Conservation (phyloP, 2,888 invertebrate genomes). For the Seladonia tumulorum region DNA sequence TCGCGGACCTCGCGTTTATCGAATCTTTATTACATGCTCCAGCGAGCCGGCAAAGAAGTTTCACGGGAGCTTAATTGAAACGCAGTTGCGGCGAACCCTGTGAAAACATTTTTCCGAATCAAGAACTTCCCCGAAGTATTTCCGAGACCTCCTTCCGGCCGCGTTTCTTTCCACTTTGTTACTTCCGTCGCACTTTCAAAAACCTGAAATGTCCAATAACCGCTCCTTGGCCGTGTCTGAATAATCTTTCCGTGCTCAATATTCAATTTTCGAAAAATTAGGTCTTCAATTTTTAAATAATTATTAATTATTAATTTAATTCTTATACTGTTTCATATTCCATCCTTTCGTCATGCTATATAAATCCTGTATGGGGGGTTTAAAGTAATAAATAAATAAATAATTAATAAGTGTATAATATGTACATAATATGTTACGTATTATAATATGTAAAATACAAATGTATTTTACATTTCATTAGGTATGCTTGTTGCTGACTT, state of each 20-base stretch:
- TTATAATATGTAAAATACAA: too few species aligned
- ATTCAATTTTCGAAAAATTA: too few species aligned
- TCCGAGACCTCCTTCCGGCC: slow-evolving; percentile 16
- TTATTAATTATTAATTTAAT: too few species aligned
- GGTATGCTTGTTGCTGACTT: too few species aligned
- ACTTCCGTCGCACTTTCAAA: not conserved
- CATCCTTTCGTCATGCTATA: too few species aligned
- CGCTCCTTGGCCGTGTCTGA: not conserved
- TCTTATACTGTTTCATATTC: too few species aligned
- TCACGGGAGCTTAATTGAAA: slow-evolving; percentile 75
- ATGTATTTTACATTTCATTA: too few species aligned
- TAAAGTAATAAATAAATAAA: too few species aligned
- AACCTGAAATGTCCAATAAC: not conserved
- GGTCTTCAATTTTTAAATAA: not conserved
- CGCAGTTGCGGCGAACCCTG: slow-evolving; percentile 45
- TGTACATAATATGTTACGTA: too few species aligned
- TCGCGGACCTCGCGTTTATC: slow-evolving; percentile 67
- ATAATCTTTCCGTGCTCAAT: not conserved
- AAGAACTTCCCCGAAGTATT: slow-evolving; percentile 58
- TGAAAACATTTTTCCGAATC: slow-evolving; percentile 69
- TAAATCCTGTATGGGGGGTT: too few species aligned
- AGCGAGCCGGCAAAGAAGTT: slow-evolving; percentile 71
- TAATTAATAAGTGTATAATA: too few species aligned
- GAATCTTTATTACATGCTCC: slow-evolving; percentile 76
- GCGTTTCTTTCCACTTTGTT: slow-evolving; percentile 42